Evolutionary conservation across 1,140 invertebrate species (phyloP), one percentile per base, ranked within the genome.

Genomic region (Heliconius hermathena): DNA sequence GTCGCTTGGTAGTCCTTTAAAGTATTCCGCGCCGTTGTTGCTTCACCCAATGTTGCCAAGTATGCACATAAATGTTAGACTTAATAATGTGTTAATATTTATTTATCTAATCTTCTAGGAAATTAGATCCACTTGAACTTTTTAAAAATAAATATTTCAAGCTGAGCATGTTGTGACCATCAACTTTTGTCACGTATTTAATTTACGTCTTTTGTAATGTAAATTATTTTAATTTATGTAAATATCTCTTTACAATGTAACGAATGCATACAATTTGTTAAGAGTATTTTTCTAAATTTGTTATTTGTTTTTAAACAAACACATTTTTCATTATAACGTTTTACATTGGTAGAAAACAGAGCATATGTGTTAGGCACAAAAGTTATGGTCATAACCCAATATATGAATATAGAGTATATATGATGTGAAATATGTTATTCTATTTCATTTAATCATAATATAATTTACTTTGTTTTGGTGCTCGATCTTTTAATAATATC

Each of bases 331-430:
- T 60, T 60, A 8, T 26, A 11, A 22, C n/a, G 13, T 60, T 0
- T 2, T 60, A 60, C 54, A 60, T n/a, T 60, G 8, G n/a, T 20
- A 60, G n/a, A 3, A 2, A 22, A 60, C 26, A 83, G 81, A 85
- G 85, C 83, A 84, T 87, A 86, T 83, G 84, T 86, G 84, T 26
- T 81, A 82, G 87, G 89, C 88, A 90, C 89, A 90, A 89, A 88
- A 73, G 66, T 66, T 80, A 81, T 77, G 74, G 80, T 81, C 82
- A 78, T 80, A 74, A 54, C 60, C 11, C 13, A 5, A 26, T 66
- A 66, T 66, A 11, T 36, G 33, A 29, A 29, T 66, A 60, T 26
- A 29, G 5, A 66, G 3, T 3, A 29, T 11, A 29, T 29, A 22
- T 29, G 22, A 29, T 66, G 26, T 66, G 60, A 9, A 66, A 66